Percentiles rank a stretch among this genome's conserved stretches.
phyloP scores from a whole-genome alignment of 2,888 invertebrate genomes.

The Chironomus riparius region DNA sequence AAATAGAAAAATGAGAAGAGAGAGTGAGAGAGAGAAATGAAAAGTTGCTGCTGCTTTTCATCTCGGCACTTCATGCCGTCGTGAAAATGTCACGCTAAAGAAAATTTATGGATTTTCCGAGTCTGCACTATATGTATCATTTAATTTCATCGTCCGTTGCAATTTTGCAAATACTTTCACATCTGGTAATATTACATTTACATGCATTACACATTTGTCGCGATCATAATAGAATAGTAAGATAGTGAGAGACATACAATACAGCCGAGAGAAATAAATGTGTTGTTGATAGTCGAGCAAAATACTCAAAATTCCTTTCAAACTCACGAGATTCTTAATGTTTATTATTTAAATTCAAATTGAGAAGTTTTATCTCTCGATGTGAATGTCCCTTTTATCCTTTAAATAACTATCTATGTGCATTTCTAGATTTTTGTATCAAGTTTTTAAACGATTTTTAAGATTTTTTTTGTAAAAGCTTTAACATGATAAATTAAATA shows the following conservation, averaged over 20 bases:
- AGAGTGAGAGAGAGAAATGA: too few species aligned
- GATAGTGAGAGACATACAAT: neutral
- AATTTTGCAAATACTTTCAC: neutral
- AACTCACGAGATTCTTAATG: too few species aligned
- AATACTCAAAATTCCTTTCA: too few species aligned
- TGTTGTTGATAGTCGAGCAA: too few species aligned
- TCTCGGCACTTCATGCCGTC: constrained; percentile 18
- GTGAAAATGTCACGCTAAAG: constrained; percentile 24
- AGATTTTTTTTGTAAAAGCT: too few species aligned
- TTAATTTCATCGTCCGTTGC: constrained; percentile 25
- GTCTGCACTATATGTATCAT: constrained; percentile 17
- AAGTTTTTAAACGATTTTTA: too few species aligned
- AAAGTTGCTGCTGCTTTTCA: neutral
- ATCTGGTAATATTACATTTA: constrained; percentile 13
- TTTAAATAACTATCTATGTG: too few species aligned
- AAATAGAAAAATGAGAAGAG: neutral
- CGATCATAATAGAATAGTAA: neutral
- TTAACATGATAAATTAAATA: too few species aligned
- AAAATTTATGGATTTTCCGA: constrained; percentile 27
- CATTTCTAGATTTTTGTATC: too few species aligned
- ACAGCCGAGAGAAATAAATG: neutral
- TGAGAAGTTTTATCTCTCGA: too few species aligned
- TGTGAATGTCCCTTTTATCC: too few species aligned
- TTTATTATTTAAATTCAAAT: too few species aligned
- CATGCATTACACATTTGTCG: neutral